These are phyloP conservation scores for Dasypus novemcinctus DNA, from an alignment of 2,113 vertebrate genomes.

Conservation along the genomic window DNA sequence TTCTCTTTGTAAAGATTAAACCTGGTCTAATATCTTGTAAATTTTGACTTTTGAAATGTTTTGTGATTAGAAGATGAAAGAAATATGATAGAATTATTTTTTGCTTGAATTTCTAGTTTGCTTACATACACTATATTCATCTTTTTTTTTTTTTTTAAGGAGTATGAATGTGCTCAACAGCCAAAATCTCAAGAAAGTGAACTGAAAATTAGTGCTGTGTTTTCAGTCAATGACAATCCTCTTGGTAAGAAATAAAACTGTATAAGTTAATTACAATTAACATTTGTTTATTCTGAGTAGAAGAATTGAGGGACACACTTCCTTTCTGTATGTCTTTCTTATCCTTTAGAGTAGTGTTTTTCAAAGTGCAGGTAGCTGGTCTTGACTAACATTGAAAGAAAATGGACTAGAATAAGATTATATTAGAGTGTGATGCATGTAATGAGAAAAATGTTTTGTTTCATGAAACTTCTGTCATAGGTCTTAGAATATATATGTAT, in stretches of 20 bases:
- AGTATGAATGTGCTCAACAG: slow-evolving; percentile 83
- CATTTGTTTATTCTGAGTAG: slow-evolving; percentile 9
- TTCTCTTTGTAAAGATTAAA: slow-evolving; percentile 46
- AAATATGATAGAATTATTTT: slow-evolving; percentile 17
- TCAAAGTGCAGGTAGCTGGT: neutral
- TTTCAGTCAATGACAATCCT: slow-evolving; percentile 89
- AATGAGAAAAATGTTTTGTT: slow-evolving; percentile 12
- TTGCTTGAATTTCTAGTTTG: slow-evolving; percentile 63
- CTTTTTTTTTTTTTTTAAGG: slow-evolving; percentile 82
- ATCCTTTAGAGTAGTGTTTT: slow-evolving; percentile 2
- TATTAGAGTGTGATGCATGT: neutral
- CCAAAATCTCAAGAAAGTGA: slow-evolving; percentile 89
- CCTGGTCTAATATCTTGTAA: slow-evolving; percentile 4
- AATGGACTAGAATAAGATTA: neutral
- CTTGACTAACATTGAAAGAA: neutral
- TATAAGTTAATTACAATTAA: neutral
- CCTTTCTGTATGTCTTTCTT: neutral
- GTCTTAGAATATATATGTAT: neutral
- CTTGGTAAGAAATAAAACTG: slow-evolving; percentile 87
- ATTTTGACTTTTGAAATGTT: slow-evolving; percentile 34
- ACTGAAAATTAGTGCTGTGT: slow-evolving; percentile 95
- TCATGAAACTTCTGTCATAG: neutral
- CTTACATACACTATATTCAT: slow-evolving; percentile 42
- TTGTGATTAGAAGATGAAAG: neutral
- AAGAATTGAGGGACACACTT: neutral